Evolutionary conservation across 2,888 invertebrate genomes (phyloP).

Genomic region (Selenia dentaria): DNA sequence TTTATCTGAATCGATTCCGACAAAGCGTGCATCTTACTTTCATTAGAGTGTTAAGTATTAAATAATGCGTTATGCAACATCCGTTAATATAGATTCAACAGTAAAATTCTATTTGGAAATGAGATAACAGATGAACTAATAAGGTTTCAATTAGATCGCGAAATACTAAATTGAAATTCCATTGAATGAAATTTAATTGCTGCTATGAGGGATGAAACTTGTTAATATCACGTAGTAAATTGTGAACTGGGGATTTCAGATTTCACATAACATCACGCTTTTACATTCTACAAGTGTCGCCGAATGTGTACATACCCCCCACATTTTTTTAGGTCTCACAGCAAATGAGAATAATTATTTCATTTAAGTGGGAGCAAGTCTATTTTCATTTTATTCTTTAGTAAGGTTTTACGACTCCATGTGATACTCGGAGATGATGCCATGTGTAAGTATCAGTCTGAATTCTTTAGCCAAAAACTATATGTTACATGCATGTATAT

Average conservation of each 20-base stretch:
- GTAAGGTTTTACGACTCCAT: no score
- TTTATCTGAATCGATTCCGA: conserved; percentile 44
- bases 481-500: no score
- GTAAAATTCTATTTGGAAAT: conserved; percentile 48
- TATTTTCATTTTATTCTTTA: no score
- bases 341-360: no score
- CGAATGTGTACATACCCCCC: no score
- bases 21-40: conserved; percentile 49
- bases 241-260: not conserved
- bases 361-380: no score
- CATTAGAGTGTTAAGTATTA: conserved; percentile 45
- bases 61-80: conserved; percentile 56
- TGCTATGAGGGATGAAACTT: not conserved
- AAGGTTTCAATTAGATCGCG: conserved; percentile 10
- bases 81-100: conserved; percentile 37
- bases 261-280: no score
- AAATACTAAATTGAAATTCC: not conserved
- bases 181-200: not conserved
- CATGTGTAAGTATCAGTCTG: no score
- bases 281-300: no score
- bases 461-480: no score
- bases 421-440: no score
- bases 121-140: conserved; percentile 27
- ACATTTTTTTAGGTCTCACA: no score
- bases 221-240: not conserved